A percentile compares a stretch with the other conserved stretches of the same genome.
Conservation (phyloP, 1,140 invertebrate genomes). For the Kradibia gibbosae region DNA sequence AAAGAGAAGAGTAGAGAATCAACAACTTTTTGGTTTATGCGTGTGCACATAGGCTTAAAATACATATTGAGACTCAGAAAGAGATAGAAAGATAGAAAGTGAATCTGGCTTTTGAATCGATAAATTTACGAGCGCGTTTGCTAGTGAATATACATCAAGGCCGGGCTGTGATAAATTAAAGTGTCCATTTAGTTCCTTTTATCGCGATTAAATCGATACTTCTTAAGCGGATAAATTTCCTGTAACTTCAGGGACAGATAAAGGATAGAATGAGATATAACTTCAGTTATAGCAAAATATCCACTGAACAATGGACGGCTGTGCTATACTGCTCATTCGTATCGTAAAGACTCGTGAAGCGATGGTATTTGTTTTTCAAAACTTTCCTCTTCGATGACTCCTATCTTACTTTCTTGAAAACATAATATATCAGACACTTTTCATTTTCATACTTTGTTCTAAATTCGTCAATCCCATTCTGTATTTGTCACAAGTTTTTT, state of each 20-base stretch:
- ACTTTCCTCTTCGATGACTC: background rate
- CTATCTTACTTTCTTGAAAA: constrained; percentile 6
- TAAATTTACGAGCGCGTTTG: constrained; percentile 50
- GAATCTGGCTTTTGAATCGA: constrained; percentile 37
- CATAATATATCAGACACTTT: constrained; percentile 28
- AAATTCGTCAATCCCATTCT: background rate
- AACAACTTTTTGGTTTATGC: background rate
- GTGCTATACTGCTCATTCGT: constrained; percentile 19
- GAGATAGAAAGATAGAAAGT: background rate
- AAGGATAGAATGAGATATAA: constrained; percentile 47
- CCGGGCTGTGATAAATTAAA: constrained; percentile 55
- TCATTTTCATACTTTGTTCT: constrained; percentile 43
- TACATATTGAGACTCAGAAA: no score
- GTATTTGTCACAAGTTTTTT: background rate
- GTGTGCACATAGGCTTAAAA: background rate
- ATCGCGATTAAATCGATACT: constrained; percentile 59
- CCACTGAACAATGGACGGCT: constrained; percentile 42
- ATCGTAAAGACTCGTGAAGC: background rate
- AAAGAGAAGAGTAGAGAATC: background rate
- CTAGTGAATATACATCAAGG: constrained; percentile 53
- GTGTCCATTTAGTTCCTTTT: constrained; percentile 55
- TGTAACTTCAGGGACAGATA: constrained; percentile 37
- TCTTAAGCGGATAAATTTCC: constrained; percentile 50
- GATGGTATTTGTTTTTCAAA: background rate
- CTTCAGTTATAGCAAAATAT: constrained; percentile 43